Conservation (phyloP, 2,888 invertebrate genomes). For the Noctua pronuba region DNA sequence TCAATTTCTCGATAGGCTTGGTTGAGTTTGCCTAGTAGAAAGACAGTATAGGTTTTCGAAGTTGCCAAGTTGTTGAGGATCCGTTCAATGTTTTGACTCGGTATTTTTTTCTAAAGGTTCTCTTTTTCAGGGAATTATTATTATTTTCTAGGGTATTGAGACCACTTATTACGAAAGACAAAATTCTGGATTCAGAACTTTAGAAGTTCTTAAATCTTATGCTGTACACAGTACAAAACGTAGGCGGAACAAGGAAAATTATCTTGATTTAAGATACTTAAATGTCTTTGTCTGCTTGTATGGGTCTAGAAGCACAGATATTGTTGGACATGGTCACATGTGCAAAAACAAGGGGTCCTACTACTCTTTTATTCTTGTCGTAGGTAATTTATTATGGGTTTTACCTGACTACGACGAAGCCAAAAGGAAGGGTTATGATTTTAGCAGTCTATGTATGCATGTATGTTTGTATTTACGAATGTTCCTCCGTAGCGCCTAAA, state of each 20-base stretch:
- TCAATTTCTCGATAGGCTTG: not conserved
- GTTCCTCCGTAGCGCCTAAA: too few species aligned
- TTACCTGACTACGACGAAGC: too few species aligned
- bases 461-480: too few species aligned
- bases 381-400: not conserved
- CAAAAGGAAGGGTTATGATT: too few species aligned
- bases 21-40: not conserved
- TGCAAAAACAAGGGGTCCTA: not conserved
- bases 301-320: not conserved
- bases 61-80: not conserved
- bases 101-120: not conserved
- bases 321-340: not conserved
- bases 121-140: not conserved
- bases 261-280: not conserved
- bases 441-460: too few species aligned
- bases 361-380: not conserved
- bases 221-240: not conserved
- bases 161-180: too few species aligned
- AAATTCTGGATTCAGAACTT: not conserved
- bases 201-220: not conserved
- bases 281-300: not conserved
- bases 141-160: not conserved
- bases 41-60: not conserved
- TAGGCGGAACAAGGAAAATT: not conserved
- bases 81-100: not conserved